Conservation (phyloP, 2,113 vertebrate genomes). For the Gavia stellata region DNA sequence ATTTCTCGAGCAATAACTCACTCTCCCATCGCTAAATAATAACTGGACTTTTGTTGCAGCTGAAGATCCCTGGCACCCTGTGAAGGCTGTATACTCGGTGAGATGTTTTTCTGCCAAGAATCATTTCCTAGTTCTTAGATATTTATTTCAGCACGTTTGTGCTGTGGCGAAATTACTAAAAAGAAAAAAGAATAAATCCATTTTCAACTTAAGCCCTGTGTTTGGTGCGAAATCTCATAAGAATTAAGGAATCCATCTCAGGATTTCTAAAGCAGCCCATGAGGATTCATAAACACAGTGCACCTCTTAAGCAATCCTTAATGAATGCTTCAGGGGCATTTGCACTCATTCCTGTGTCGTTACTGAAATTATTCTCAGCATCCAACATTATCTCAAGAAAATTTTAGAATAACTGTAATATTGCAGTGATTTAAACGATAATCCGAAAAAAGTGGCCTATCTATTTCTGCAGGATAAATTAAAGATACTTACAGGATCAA, state of each 20-base stretch:
- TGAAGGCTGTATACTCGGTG: not conserved
- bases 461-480: slow-evolving; percentile 34
- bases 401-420: not conserved
- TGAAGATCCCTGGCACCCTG: not conserved
- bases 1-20: not conserved
- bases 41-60: not conserved
- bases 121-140: not conserved
- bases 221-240: not conserved
- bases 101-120: not conserved
- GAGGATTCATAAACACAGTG: slow-evolving; percentile 14
- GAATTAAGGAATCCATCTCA: slow-evolving; percentile 29
- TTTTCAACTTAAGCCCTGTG: not conserved
- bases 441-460: not conserved
- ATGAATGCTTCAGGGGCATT: not conserved
- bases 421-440: slow-evolving; percentile 28
- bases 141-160: not conserved
- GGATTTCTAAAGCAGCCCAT: slow-evolving; percentile 11
- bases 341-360: not conserved
- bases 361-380: slow-evolving; percentile 23
- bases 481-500: slow-evolving; percentile 34
- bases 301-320: slow-evolving; percentile 7
- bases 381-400: not conserved
- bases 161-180: not conserved
- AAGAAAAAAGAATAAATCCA: not conserved
- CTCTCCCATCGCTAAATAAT: not conserved